Evolutionary conservation across 2,113 vertebrate species (phyloP), one percentile per base, ranked within the genome.

Genomic region (Charina bottae): DNA sequence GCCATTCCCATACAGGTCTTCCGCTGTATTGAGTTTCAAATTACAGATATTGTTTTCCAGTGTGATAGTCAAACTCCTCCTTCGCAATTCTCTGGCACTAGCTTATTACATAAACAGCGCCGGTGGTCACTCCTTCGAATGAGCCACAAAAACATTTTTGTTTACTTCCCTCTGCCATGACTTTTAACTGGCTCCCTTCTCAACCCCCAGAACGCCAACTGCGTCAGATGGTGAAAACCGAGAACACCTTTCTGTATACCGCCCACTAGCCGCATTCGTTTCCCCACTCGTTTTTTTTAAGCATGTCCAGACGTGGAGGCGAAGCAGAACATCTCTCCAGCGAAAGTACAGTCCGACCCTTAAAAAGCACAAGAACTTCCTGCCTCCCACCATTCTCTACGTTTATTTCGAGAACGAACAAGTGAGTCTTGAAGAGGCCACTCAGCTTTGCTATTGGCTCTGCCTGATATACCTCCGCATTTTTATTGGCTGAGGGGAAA

Each of bases 381-480:
- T 55, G 49, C 60, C 89, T 26, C 55, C 91, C 87, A 85, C 72
- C 89, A 64, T 23, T 87, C 33, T 91, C 92, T 64, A 15, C 84
- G 94, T 91, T 92, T 94, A 94, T 92, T 93, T 93, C 72, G 88
- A 83, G 88, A 92, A 92, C 89, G 84, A 88, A 88, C 72, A 78
- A 72, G 88, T 90, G 92, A 54, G 93, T 90, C 93, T 94, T 95
- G 95, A 94, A 92, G 86, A 37, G 92, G 93, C 92, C 5, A 83
- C 78, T 60, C 10, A 88, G 7, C 33, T 15, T 78, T 72, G 59
- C 94, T 93, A 94, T 94, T 96, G 95, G 95, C 92, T 92, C 33
- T 6, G 83, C 54, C 89, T 42, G 95, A 93, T 64, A 94, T 94
- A 94, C 94, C 96, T 96, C 97, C 90, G 95, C 87, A 62, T 83